Evolutionary conservation across 2,888 invertebrate genomes (phyloP).

Genomic region (Drosophila hawaiiensis): DNA sequence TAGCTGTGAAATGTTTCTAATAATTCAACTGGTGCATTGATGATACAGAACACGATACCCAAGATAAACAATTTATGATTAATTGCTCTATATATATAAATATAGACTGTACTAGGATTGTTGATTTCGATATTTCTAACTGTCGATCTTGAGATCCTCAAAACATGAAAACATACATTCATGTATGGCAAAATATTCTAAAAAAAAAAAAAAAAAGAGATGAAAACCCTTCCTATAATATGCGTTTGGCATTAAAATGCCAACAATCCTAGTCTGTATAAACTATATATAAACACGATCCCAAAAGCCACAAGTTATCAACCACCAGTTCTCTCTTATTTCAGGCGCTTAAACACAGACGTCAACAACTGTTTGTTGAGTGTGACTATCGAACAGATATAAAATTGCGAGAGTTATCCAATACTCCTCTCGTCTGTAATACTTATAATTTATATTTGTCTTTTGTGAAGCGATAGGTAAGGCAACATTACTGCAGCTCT

Average conservation of each 20-base stretch:
- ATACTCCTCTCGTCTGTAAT: constrained; percentile 58
- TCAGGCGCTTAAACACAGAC: constrained; percentile 87
- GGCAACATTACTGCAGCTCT: constrained; percentile 82
- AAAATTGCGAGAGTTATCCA: constrained; percentile 61
- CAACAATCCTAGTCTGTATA: constrained; percentile 50
- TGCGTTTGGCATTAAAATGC: background rate
- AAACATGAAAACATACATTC: background rate
- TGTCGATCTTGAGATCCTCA: constrained; percentile 5
- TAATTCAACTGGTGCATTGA: constrained; percentile 80
- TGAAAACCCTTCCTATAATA: background rate
- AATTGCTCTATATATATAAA: constrained; percentile 25
- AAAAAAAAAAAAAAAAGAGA: background rate
- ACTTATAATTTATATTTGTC: constrained; percentile 66
- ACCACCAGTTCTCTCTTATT: constrained; percentile 96
- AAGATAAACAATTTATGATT: constrained; percentile 43
- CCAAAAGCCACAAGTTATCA: constrained; percentile 87
- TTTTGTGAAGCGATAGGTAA: constrained; percentile 82
- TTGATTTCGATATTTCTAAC: constrained; percentile 25
- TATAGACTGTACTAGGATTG: constrained; percentile 45
- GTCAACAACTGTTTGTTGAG: constrained; percentile 70
- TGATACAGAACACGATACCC: constrained; percentile 55
- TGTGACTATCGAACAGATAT: constrained; percentile 75
- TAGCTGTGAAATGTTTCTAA: constrained; percentile 57
- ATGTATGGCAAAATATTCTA: background rate
- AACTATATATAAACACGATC: constrained; percentile 85